Percentiles rank a stretch among this genome's conserved stretches.
Conservation (phyloP, 2,797 vertebrate species). For the Huso huso region DNA sequence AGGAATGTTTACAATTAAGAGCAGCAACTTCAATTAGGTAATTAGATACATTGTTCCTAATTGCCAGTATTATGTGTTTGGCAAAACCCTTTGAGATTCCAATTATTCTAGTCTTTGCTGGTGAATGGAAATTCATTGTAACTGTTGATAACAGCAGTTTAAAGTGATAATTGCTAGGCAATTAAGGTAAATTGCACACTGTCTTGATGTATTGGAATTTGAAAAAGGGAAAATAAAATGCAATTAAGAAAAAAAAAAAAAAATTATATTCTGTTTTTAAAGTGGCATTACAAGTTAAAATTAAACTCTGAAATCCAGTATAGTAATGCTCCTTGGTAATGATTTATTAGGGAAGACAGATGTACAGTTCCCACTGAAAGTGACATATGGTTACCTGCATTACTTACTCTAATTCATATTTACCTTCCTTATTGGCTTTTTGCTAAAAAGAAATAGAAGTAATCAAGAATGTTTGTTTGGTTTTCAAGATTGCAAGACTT, state of each 20-base stretch:
- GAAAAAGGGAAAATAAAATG: slow-evolving; percentile 21
- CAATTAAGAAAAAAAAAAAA: not conserved
- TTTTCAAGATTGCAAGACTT: too few species aligned
- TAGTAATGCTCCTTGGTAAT: too few species aligned
- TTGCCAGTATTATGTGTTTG: slow-evolving; percentile 46
- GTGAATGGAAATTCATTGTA: slow-evolving; percentile 33
- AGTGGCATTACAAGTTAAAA: too few species aligned
- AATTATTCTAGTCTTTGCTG: slow-evolving; percentile 29
- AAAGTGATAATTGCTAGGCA: slow-evolving; percentile 48
- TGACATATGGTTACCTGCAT: too few species aligned
- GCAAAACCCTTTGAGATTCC: slow-evolving; percentile 27
- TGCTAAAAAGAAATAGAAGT: too few species aligned
- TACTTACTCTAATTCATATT: too few species aligned
- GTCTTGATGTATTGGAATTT: slow-evolving; percentile 33
- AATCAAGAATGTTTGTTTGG: too few species aligned
- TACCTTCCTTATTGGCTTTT: too few species aligned
- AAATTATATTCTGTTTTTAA: too few species aligned
- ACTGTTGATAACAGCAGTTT: slow-evolving; percentile 40
- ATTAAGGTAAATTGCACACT: slow-evolving; percentile 46
- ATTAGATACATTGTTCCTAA: slow-evolving; percentile 49
- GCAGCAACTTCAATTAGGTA: slow-evolving; percentile 46
- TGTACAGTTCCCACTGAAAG: too few species aligned
- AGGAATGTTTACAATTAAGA: slow-evolving; percentile 49
- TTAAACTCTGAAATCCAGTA: too few species aligned
- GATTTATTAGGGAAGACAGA: too few species aligned